Conservation (phyloP, 2,888 invertebrate species). For the Lasioglossum morio region DNA sequence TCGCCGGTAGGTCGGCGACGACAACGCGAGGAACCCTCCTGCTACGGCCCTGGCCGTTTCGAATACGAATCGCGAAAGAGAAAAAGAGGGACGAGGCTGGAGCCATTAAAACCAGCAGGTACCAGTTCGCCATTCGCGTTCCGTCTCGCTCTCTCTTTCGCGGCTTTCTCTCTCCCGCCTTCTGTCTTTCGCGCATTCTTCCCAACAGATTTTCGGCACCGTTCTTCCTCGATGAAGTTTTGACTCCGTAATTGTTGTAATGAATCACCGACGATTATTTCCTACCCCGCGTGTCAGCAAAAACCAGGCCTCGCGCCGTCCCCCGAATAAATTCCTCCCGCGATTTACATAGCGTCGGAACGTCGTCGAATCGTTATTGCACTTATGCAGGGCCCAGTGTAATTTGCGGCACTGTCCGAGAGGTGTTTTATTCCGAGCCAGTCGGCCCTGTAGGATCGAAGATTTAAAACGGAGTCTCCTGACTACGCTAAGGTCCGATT, state of each 20-base stretch:
- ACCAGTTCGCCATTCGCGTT: conserved; percentile 47
- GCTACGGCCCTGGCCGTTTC: conserved; percentile 52
- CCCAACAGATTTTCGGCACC: neutral
- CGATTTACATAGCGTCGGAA: neutral
- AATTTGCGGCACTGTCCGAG: neutral
- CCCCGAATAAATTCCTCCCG: conserved; percentile 40
- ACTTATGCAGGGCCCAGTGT: neutral
- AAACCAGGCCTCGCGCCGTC: conserved; percentile 20
- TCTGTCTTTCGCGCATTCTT: conserved; percentile 21
- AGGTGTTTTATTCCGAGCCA: neutral
- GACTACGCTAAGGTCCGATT: neutral
- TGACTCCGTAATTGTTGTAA: conserved; percentile 41
- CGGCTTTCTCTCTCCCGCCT: neutral
- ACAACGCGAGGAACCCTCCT: conserved; percentile 29
- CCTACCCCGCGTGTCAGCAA: conserved; percentile 13
- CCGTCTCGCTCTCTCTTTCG: conserved; percentile 6
- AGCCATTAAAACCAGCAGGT: conserved; percentile 60
- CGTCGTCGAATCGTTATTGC: conserved; percentile 34
- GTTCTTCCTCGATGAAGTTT: conserved; percentile 49
- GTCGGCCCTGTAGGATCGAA: neutral
- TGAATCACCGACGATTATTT: conserved; percentile 55
- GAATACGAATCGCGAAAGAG: conserved; percentile 53
- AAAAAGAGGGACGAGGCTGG: conserved; percentile 39
- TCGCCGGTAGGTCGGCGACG: conserved; percentile 41
- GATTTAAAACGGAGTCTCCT: neutral